A percentile compares a stretch with the other conserved stretches of the same genome.
Conservation (phyloP, 2,113 vertebrate species). For the Melanotaenia duboulayi region DNA sequence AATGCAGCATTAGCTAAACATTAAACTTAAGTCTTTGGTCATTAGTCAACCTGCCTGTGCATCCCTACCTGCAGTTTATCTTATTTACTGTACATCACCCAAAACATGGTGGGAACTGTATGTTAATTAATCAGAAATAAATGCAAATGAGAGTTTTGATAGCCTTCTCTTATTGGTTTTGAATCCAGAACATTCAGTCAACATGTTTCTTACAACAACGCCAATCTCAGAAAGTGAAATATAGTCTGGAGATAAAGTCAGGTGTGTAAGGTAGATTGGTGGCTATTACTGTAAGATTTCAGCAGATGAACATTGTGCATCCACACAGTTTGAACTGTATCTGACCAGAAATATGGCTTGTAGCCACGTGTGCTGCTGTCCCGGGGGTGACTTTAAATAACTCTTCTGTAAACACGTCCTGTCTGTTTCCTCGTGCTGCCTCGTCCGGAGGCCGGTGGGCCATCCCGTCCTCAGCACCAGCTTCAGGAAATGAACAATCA, state of each 20-base stretch:
- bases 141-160: no score
- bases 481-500: conserved; percentile 10
- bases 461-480: background rate
- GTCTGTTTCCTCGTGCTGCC: conserved; percentile 59
- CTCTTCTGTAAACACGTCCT: conserved; percentile 77
- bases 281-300: conserved; percentile 43
- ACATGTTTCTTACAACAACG: no score
- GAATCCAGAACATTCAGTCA: no score
- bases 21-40: no score
- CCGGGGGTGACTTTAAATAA: conserved; percentile 72
- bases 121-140: no score
- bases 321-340: conserved; percentile 8
- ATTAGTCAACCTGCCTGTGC: no score
- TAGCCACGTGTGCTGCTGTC: conserved; percentile 74
- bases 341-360: conserved; percentile 62
- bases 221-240: background rate
- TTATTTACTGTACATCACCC: no score
- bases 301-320: conserved; percentile 28
- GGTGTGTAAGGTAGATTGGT: no score
- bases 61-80: no score
- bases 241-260: background rate
- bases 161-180: no score
- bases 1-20: no score
- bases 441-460: background rate
- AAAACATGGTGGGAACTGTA: no score